A percentile compares a stretch with the other conserved stretches of the same genome.
phyloP scores from a whole-genome alignment of 2,888 invertebrate species.

The Magallana nippona region DNA sequence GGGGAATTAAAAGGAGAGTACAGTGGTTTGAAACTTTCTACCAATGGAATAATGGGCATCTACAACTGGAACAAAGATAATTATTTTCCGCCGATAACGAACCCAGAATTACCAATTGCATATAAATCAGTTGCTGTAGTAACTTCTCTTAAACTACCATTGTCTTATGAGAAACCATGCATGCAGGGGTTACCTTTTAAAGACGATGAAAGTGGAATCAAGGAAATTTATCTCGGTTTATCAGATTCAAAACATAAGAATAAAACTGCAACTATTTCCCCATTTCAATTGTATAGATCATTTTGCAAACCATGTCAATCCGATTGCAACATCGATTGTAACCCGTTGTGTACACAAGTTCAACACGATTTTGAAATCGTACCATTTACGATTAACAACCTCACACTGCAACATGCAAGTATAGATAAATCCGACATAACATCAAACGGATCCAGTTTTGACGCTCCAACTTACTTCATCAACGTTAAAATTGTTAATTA shows the following conservation, averaged over 20 bases:
- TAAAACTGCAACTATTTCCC: slow-evolving; percentile 51
- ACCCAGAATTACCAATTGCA: slow-evolving; percentile 55
- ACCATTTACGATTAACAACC: slow-evolving; percentile 35
- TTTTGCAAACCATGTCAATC: slow-evolving; percentile 58
- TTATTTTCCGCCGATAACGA: slow-evolving; percentile 54
- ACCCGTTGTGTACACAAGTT: slow-evolving; percentile 45
- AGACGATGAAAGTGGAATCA: slow-evolving; percentile 62
- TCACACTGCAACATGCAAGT: slow-evolving; percentile 38
- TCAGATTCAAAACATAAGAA: slow-evolving; percentile 58
- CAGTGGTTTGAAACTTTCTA: slow-evolving; percentile 46
- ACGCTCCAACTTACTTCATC: slow-evolving; percentile 58
- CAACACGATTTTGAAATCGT: slow-evolving; percentile 52
- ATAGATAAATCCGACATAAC: not conserved
- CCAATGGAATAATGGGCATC: slow-evolving; percentile 24
- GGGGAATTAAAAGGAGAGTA: slow-evolving; percentile 47
- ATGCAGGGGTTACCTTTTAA: slow-evolving; percentile 59
- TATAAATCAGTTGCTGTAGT: slow-evolving; percentile 56
- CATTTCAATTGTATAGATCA: slow-evolving; percentile 47
- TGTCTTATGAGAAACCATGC: slow-evolving; percentile 53
- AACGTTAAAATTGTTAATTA: slow-evolving; percentile 60
- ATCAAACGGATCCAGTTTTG: slow-evolving; percentile 11
- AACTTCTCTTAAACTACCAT: slow-evolving; percentile 52
- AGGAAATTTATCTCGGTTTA: slow-evolving; percentile 56
- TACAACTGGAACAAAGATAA: slow-evolving; percentile 58
- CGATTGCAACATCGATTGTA: slow-evolving; percentile 55